Evolutionary conservation across 2,113 vertebrate genomes (phyloP).

Genomic region (Pampusana beccarii): DNA sequence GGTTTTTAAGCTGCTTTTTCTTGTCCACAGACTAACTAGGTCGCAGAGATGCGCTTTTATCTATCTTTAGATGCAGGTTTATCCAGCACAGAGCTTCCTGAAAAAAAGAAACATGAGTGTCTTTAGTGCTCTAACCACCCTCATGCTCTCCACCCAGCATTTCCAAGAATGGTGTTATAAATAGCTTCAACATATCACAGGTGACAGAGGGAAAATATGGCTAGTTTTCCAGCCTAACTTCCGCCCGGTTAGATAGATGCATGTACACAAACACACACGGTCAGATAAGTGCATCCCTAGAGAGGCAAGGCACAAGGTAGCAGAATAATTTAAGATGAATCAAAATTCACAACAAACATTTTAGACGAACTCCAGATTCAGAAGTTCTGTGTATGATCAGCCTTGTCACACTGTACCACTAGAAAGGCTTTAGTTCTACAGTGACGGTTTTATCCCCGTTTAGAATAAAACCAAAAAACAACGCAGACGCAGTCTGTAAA

Average conservation of each 20-base stretch:
- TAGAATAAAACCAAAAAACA: not conserved
- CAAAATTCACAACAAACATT: not conserved
- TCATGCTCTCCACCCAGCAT: not conserved
- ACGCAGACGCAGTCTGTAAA: not conserved
- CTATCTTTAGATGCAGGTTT: constrained; percentile 6
- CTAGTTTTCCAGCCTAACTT: not conserved
- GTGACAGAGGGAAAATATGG: not conserved
- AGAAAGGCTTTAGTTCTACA: not conserved
- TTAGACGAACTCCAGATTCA: not conserved
- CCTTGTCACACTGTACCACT: not conserved
- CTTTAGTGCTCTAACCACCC: not conserved
- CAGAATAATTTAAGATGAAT: not conserved
- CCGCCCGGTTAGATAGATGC: not conserved
- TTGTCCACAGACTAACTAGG: not conserved
- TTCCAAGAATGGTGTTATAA: constrained; percentile 28
- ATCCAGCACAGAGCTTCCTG: not conserved
- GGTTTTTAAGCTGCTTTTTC: not conserved
- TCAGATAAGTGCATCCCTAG: not conserved
- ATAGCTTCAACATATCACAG: constrained; percentile 18
- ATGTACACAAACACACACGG: not conserved
- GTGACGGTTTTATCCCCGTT: not conserved
- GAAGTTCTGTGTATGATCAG: not conserved
- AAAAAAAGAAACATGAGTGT: constrained; percentile 13
- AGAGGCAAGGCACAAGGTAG: not conserved
- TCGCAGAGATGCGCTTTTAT: not conserved